These are phyloP conservation scores for Siphlonurus alternatus DNA, from an alignment of 2,888 invertebrate genomes.

Conservation along the genomic window DNA sequence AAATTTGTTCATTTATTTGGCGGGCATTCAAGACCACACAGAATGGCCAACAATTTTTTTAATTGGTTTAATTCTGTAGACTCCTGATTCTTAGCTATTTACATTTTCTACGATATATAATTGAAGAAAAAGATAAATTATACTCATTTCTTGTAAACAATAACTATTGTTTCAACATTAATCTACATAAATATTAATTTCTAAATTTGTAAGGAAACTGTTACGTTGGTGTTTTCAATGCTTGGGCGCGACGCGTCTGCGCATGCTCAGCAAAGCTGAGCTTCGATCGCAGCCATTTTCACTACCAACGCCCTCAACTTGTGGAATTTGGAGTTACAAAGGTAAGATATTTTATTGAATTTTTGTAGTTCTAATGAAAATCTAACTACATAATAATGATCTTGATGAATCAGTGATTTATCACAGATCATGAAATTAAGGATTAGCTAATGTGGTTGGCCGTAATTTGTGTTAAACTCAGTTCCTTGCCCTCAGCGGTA, in stretches of 20 bases:
- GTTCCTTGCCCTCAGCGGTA: not conserved
- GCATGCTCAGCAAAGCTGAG: constrained; percentile 6
- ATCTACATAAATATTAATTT: too few relatives aligned
- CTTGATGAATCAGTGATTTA: not conserved
- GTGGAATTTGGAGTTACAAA: constrained; percentile 10
- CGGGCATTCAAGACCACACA: too few relatives aligned
- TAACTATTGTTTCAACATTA: too few relatives aligned
- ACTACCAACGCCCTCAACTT: constrained; percentile 10
- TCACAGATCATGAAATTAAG: not conserved
- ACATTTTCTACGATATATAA: too few relatives aligned
- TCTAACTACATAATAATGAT: not conserved
- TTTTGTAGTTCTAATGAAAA: not conserved
- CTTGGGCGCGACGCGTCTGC: not conserved
- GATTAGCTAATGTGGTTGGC: not conserved
- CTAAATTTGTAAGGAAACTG: too few relatives aligned
- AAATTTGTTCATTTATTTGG: too few relatives aligned
- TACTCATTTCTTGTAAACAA: too few relatives aligned
- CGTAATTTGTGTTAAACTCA: not conserved
- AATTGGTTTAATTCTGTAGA: too few relatives aligned
- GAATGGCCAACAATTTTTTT: too few relatives aligned
- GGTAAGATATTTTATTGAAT: constrained; percentile 7
- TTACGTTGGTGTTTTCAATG: too few relatives aligned
- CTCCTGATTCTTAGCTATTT: too few relatives aligned
- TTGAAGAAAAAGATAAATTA: too few relatives aligned
- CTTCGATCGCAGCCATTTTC: constrained; percentile 10